Evolutionary conservation across 2,113 vertebrate genomes (phyloP).

Genomic region (Cyphomyrus discorhynchus): DNA sequence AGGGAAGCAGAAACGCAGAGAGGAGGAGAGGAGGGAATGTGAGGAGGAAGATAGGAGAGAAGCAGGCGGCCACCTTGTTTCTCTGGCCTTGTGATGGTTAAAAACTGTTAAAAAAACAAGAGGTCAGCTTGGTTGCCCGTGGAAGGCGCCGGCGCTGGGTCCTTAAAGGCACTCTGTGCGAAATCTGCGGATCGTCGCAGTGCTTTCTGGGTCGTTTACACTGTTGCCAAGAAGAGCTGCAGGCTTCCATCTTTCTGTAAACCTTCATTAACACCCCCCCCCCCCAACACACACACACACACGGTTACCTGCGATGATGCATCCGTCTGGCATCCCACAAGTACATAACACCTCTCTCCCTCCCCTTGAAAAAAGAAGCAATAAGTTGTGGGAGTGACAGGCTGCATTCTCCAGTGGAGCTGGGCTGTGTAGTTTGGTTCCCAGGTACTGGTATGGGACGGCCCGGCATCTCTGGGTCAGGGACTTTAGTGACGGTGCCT

Average conservation of each 20-base stretch:
- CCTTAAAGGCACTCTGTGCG: slow-evolving; percentile 33
- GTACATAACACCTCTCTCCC: not conserved
- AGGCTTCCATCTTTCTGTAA: not conserved
- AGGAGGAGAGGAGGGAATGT: not conserved
- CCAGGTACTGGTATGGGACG: not conserved
- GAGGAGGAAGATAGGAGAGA: not conserved
- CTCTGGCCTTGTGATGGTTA: not conserved
- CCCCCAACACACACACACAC: not conserved
- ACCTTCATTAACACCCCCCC: slow-evolving; percentile 45
- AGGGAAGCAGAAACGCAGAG: not conserved
- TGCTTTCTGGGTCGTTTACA: not conserved
- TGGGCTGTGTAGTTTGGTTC: not conserved
- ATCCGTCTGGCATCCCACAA: not conserved
- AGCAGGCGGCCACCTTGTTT: not conserved
- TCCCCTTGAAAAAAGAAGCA: not conserved
- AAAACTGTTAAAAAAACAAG: too few species aligned
- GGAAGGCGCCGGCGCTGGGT: slow-evolving; percentile 30
- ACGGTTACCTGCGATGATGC: not conserved
- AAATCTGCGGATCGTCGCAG: slow-evolving; percentile 14
- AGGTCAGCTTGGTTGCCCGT: not conserved
- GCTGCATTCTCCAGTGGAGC: not conserved
- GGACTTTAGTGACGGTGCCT: not conserved
- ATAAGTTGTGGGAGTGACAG: not conserved
- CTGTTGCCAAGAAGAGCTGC: not conserved
- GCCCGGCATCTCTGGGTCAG: not conserved